A percentile compares a stretch with the other conserved stretches of the same genome.
phyloP scores from a whole-genome alignment of 2,113 vertebrate species.

The Sylvietta virens region DNA sequence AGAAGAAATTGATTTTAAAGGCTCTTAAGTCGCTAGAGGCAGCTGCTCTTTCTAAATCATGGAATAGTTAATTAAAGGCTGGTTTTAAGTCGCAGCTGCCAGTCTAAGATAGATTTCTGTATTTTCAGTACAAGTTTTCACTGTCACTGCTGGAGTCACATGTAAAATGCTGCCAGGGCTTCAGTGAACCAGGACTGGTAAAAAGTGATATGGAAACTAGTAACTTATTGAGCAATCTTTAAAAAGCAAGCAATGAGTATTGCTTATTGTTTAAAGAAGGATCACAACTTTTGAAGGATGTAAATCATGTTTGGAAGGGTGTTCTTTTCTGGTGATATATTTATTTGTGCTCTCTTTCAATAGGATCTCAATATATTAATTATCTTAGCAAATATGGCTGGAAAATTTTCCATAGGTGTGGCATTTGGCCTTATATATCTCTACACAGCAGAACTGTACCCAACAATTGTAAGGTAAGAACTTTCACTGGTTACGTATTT shows the following conservation, averaged over 20 bases:
- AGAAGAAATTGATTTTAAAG: background rate
- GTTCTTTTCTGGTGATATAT: background rate
- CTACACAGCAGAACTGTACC: constrained; percentile 92
- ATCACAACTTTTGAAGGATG: background rate
- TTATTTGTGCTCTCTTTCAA: constrained; percentile 37
- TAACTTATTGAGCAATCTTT: background rate
- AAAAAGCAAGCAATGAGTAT: background rate
- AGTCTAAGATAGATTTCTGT: background rate
- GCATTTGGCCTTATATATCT: constrained; percentile 90
- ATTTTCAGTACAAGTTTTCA: background rate
- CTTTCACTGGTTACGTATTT: background rate
- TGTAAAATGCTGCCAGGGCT: background rate
- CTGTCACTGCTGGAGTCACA: background rate
- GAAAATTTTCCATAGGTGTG: constrained; percentile 87
- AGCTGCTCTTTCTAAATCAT: background rate
- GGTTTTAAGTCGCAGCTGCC: background rate
- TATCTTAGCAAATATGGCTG: constrained; percentile 78
- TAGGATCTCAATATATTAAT: constrained; percentile 60
- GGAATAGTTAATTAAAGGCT: background rate
- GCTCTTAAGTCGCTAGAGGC: background rate
- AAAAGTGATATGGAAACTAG: background rate
- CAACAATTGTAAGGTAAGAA: constrained; percentile 86
- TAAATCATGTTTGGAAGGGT: background rate
- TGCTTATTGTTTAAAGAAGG: background rate
- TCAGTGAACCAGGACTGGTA: background rate